Base-by-base conservation (phyloP, 64 coral and sea anemone species). In the Orbicella faveolata region DNA sequence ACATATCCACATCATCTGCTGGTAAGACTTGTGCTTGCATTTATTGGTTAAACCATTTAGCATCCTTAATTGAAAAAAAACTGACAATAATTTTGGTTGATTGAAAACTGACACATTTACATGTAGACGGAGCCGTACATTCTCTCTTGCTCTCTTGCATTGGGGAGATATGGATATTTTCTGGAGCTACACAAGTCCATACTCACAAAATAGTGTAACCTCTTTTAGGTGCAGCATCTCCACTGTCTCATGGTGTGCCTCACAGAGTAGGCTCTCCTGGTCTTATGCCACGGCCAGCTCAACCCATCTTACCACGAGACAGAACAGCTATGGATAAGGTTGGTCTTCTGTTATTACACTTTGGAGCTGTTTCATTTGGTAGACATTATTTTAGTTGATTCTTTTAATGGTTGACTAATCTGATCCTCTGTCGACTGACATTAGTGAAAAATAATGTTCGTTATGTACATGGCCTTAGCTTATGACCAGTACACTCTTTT, bases 291-390 rank as follows among this genome's bases (percentile, higher is more conserved):
- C 90, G 70, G 63, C 95, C 88, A 55, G 72, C 73, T 18, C 90
- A 86, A 80, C 95, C 95, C 13, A 90, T 96, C 23, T 88, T 87
- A 66, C 91, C 88, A 77, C 76, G 94, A 90, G 94, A 96, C 18
- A 79, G 94, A 14, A 92, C 94, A 44, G 89, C 83, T 6, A 75
- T 96, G 88, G 94, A 96, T 73, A 96, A 96, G 91, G 94, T 96
- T 63, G 13, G 30, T 17, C 44, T 48, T 0, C 5, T 6, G 44
- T 48, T 6, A 48, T 48, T 6, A 6, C 44, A 48, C 7, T 48
- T 48, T 0, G 7, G 44, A 48, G 44, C 44, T 48, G 44, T 48
- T 48, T 48, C 44, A 48, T 48, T 48, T 48, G 44, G 44, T 48
- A 48, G 44, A 48, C 44, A 48, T 48, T 48, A 48, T 48, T 48